Conservation (phyloP, 2,113 vertebrate species). For the Caranx ignobilis region DNA sequence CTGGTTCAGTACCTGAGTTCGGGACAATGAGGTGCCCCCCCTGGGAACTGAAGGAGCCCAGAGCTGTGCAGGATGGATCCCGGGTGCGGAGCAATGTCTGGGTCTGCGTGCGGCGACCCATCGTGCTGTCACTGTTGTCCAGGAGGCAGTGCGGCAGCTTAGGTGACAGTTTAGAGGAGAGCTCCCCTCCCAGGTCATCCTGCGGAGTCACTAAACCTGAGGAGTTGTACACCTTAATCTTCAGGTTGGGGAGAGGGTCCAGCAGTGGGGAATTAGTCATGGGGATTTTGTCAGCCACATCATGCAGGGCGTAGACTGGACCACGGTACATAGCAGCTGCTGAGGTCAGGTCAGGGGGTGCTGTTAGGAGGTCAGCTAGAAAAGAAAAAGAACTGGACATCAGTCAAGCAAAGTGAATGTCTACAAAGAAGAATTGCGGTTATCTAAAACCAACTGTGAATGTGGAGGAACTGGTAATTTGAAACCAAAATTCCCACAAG, state of each 20-base stretch:
- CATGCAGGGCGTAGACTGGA: conserved; percentile 95
- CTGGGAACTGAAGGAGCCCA: conserved; percentile 96
- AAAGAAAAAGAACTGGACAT: conserved; percentile 9
- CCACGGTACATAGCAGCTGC: conserved; percentile 97
- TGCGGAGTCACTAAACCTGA: conserved; percentile 93
- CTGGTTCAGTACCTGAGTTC: conserved; percentile 89
- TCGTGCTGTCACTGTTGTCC: conserved; percentile 88
- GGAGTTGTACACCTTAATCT: conserved; percentile 98
- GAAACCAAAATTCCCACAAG: conserved; percentile 41
- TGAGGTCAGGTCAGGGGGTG: conserved; percentile 95
- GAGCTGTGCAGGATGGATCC: conserved; percentile 92
- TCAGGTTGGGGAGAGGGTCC: conserved; percentile 95
- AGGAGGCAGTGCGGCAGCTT: conserved; percentile 92
- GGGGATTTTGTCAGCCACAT: conserved; percentile 97
- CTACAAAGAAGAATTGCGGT: background rate
- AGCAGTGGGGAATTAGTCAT: conserved; percentile 98
- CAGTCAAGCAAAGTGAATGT: background rate
- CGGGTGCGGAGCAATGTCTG: conserved; percentile 88
- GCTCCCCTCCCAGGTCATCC: conserved; percentile 91
- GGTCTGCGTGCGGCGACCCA: conserved; percentile 91
- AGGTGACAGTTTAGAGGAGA: conserved; percentile 92
- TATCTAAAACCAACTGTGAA: background rate
- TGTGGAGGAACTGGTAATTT: conserved; percentile 10
- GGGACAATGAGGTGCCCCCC: conserved; percentile 96
- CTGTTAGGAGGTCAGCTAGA: conserved; percentile 90